A percentile compares a stretch with the other conserved stretches of the same genome.
Conservation (phyloP, 2,888 invertebrate genomes). For the Mesorhabditis belari region DNA sequence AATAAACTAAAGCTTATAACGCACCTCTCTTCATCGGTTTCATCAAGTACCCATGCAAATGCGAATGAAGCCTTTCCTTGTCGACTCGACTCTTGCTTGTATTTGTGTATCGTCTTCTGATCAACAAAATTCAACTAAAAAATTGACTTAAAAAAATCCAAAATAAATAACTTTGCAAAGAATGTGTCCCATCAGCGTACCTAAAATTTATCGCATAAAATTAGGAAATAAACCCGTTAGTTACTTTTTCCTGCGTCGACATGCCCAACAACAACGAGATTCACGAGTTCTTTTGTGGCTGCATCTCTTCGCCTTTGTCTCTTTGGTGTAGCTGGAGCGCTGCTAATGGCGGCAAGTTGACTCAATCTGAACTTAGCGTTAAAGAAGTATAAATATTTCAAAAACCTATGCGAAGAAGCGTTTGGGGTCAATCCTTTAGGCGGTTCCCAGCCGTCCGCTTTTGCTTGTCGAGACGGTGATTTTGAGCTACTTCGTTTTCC, state of each 20-base stretch:
- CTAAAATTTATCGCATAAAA: no score
- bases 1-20: not conserved
- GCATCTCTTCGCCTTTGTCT: conserved; percentile 10
- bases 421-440: not conserved
- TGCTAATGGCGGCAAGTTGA: conserved; percentile 26
- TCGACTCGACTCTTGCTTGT: conserved; percentile 92
- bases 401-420: conserved; percentile 2
- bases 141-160: not conserved
- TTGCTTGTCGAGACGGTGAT: conserved; percentile 12
- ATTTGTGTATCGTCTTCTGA: conserved; percentile 83
- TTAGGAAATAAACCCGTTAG: no score
- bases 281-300: conserved; percentile 35
- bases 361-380: conserved; percentile 13
- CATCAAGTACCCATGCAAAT: conserved; percentile 97
- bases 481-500: conserved; percentile 13
- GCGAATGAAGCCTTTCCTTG: conserved; percentile 80
- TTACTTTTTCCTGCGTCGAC: conserved; percentile 94
- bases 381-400: not conserved
- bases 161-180: conserved; percentile 62
- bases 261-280: conserved; percentile 65
- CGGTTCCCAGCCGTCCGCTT: not conserved
- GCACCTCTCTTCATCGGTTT: conserved; percentile 86
- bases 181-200: conserved; percentile 92
- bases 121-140: conserved; percentile 69
- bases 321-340: conserved; percentile 18